Conservation (phyloP, 2,113 vertebrate species). For the Ovis canadensis region DNA sequence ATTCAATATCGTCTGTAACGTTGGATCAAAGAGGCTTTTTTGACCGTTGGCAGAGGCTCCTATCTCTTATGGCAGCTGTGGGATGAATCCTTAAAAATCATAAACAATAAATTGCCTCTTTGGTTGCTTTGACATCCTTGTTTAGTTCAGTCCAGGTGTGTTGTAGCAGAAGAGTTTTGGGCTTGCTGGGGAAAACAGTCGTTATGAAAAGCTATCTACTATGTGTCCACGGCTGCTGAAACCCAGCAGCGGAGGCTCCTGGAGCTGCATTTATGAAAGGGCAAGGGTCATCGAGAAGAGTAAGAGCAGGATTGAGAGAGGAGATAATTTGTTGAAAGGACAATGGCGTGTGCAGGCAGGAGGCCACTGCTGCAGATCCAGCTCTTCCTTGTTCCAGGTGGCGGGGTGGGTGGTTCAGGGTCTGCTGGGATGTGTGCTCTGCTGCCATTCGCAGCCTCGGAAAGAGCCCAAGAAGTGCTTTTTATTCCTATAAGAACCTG, state of each 20-base stretch:
- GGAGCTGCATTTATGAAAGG: slow-evolving; percentile 46
- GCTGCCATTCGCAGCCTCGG: not conserved
- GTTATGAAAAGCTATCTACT: slow-evolving; percentile 49
- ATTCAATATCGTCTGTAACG: fast-evolving
- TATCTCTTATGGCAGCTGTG: not conserved
- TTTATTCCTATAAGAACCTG: not conserved
- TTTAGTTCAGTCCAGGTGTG: not conserved
- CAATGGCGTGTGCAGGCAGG: not conserved
- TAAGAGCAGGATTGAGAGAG: not conserved
- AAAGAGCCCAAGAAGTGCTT: not conserved
- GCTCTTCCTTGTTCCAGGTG: not conserved
- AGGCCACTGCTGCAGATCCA: fast-evolving
- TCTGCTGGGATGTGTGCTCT: not conserved
- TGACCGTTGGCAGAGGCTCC: not conserved
- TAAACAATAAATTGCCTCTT: not conserved
- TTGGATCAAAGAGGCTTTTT: not conserved
- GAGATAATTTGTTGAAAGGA: not conserved
- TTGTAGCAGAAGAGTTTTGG: not conserved
- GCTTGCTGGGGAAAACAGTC: slow-evolving; percentile 14
- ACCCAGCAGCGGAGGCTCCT: not conserved
- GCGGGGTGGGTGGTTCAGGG: fast-evolving
- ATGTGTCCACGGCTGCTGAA: slow-evolving; percentile 36
- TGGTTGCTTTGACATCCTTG: not conserved
- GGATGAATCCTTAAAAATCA: slow-evolving; percentile 5
- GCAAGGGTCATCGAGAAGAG: slow-evolving; percentile 17